Conservation (phyloP, 2,888 invertebrate genomes). For the Leptura quadrifasciata region DNA sequence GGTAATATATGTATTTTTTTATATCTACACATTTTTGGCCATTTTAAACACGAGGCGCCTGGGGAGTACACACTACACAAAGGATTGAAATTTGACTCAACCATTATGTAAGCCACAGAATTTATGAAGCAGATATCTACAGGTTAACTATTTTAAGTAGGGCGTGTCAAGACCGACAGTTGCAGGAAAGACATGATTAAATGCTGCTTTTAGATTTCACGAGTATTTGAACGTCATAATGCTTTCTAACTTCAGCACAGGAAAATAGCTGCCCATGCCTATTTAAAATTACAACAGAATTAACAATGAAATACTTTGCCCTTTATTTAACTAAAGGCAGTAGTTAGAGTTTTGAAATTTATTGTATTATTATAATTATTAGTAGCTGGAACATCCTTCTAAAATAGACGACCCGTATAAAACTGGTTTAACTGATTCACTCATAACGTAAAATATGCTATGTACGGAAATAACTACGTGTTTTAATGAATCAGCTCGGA, state of each 20-base stretch:
- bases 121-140: background rate
- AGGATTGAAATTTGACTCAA: too few relatives aligned
- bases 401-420: slow-evolving; percentile 45
- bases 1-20: too few relatives aligned
- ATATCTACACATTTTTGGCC: too few relatives aligned
- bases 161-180: slow-evolving; percentile 7
- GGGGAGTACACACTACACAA: too few relatives aligned
- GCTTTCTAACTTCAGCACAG: background rate
- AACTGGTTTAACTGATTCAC: slow-evolving; percentile 55
- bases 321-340: background rate
- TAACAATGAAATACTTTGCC: background rate
- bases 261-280: background rate
- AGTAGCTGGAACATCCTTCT: slow-evolving; percentile 39
- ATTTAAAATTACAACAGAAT: background rate
- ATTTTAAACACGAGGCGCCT: too few relatives aligned
- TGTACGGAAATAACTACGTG: slow-evolving; percentile 53
- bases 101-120: background rate
- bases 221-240: background rate
- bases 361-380: slow-evolving; percentile 2
- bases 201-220: background rate
- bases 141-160: slow-evolving; percentile 7
- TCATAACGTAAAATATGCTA: slow-evolving; percentile 41
- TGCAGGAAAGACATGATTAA: slow-evolving; percentile 7
- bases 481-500: slow-evolving; percentile 50
- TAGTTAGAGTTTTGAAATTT: background rate